These are phyloP conservation scores for Scaptomyza flava DNA, from an alignment of 2,888 invertebrate species.

Conservation along the genomic window DNA sequence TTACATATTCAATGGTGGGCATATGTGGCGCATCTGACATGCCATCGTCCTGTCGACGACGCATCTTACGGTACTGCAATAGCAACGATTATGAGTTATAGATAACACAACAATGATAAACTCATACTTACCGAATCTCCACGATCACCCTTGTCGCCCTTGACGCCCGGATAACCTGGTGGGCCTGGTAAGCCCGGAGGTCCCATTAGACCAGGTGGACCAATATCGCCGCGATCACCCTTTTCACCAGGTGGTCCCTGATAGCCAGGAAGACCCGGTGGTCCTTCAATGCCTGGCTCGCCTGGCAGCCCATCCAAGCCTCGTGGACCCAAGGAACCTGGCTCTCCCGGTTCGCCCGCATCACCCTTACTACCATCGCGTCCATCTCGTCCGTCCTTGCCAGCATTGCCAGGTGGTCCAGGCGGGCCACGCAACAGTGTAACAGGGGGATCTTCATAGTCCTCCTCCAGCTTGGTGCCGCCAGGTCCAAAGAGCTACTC, in stretches of 20 bases:
- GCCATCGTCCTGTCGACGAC: slow-evolving; percentile 84
- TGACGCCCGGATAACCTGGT: slow-evolving; percentile 94
- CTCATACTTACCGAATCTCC: slow-evolving; percentile 93
- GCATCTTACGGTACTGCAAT: slow-evolving; percentile 85
- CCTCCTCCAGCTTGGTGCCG: slow-evolving; percentile 84
- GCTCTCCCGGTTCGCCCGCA: slow-evolving; percentile 90
- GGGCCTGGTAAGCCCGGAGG: slow-evolving; percentile 94
- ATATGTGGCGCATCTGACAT: slow-evolving; percentile 84
- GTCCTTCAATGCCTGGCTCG: slow-evolving; percentile 93
- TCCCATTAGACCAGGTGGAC: slow-evolving; percentile 96
- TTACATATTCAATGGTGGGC: slow-evolving; percentile 84
- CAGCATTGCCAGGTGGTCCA: slow-evolving; percentile 86
- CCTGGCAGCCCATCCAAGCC: slow-evolving; percentile 91
- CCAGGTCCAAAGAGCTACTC: slow-evolving; percentile 84
- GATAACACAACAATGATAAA: no score
- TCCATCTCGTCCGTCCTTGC: slow-evolving; percentile 84
- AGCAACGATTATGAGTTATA: slow-evolving; percentile 37
- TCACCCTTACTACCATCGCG: slow-evolving; percentile 85
- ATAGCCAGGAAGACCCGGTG: slow-evolving; percentile 91
- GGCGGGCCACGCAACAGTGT: slow-evolving; percentile 88
- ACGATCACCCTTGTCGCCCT: slow-evolving; percentile 96
- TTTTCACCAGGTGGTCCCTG: slow-evolving; percentile 94
- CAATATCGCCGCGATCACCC: slow-evolving; percentile 92
- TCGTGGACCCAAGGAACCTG: slow-evolving; percentile 90
- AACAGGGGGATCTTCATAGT: slow-evolving; percentile 84